A percentile compares a stretch with the other conserved stretches of the same genome.
phyloP scores from a whole-genome alignment of 2,113 vertebrate species.

The Entomyzon cyanotis region DNA sequence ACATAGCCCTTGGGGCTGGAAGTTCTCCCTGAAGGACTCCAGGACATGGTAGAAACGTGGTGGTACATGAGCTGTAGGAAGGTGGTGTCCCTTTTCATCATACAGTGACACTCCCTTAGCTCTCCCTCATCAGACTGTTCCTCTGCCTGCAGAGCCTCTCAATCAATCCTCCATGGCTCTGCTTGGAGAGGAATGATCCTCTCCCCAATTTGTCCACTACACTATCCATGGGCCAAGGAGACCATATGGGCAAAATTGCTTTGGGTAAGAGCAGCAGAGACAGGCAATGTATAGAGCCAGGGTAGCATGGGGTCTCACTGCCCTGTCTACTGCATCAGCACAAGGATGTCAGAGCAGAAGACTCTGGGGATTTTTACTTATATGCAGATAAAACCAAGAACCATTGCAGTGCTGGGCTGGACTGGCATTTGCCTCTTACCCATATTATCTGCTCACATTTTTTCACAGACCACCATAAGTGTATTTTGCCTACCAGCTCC shows the following conservation, averaged over 20 bases:
- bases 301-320: not conserved
- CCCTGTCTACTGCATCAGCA: not conserved
- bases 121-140: not conserved
- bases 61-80: not conserved
- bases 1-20: not conserved
- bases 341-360: not conserved
- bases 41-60: not conserved
- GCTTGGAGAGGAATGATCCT: not conserved
- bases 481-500: not conserved
- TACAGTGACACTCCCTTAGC: not conserved
- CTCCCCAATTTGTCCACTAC: not conserved
- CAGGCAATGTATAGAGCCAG: too few relatives aligned
- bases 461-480: not conserved
- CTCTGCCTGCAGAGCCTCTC: not conserved
- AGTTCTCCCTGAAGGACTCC: not conserved
- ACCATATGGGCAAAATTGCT: not conserved
- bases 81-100: not conserved
- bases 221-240: not conserved
- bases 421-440: not conserved
- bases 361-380: not conserved
- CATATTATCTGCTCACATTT: not conserved
- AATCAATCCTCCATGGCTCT: not conserved
- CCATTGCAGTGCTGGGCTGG: not conserved
- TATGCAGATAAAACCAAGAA: not conserved
- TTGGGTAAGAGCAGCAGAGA: not conserved